Evolutionary conservation across 1,140 invertebrate genomes (phyloP), one percentile per base, ranked within the genome.

Genomic region (Temnothorax nylanderi): DNA sequence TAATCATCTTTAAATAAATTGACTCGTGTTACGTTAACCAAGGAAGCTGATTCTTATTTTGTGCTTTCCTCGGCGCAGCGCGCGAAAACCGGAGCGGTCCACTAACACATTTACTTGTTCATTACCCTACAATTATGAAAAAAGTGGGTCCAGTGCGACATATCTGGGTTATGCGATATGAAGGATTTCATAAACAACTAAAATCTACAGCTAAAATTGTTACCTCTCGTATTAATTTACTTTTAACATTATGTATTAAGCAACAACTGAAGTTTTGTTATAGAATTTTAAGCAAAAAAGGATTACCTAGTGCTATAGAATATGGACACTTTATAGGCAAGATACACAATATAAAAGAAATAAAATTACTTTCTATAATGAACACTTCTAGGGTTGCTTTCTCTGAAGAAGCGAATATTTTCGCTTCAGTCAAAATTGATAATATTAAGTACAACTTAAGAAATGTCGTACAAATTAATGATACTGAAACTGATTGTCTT

Each of bases 151-250:
- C 32, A 37, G 72, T 75, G 11, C 32, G 18, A 6, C 72, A 75
- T 13, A 75, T 75, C 7, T 75, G 72, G 34, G 37, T 56, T 11
- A 75, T 75, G 51, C 37, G 71, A 21, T 74, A 56, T 37, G 11
- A 72, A 72, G 69, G 7, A 18, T 72, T 72, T 3, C 44, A 71
- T 18, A 71, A 71, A 5, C 69, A 71, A 71, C 3, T 71, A 71
- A 71, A 49, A 21, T 4, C n/a, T n/a, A n/a, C n/a, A n/a, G 37
- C 37, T 37, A 37, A 37, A 37, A 37, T 37, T 37, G 1, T 4
- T 2, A 37, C 2, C 4, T 37, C 37, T 4, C 37, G 37, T 4
- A 37, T 37, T 37, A 37, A 37, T 37, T 37, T 37, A 4, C 37
- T 37, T 37, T 4, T 37, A 37, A 49, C 69, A 8, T 10, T 72